Evolutionary conservation across 2,888 invertebrate genomes (phyloP).

Genomic region (Macrostomum cliftonense): DNA sequence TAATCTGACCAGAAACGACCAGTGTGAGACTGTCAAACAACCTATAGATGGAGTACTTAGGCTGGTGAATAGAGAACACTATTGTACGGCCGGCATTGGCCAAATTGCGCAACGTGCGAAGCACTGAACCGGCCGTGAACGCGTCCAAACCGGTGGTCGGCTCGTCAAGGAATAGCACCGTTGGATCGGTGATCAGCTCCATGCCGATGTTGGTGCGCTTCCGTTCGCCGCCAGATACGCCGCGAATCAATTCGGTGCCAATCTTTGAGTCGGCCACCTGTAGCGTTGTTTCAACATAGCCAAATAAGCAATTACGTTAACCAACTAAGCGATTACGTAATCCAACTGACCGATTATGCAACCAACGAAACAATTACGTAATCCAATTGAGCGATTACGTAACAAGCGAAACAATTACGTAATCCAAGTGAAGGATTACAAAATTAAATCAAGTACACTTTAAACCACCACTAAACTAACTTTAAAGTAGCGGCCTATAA

Average conservation of each 20-base stretch:
- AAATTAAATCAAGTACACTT: too few relatives aligned
- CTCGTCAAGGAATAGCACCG: conserved; percentile 36
- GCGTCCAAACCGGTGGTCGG: conserved; percentile 38
- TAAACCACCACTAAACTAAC: too few relatives aligned
- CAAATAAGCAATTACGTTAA: too few relatives aligned
- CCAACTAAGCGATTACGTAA: too few relatives aligned
- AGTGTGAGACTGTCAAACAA: conserved; percentile 31
- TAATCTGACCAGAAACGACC: conserved; percentile 24
- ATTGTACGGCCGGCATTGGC: conserved; percentile 29
- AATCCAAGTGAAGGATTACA: too few relatives aligned
- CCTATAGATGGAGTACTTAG: conserved; percentile 33
- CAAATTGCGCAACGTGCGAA: conserved; percentile 29
- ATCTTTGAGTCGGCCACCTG: conserved; percentile 3
- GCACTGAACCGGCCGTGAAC: conserved; percentile 34
- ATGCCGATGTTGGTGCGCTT: conserved; percentile 37
- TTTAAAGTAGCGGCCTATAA: too few relatives aligned
- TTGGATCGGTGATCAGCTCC: conserved; percentile 35
- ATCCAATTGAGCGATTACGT: too few relatives aligned
- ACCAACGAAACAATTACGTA: too few relatives aligned
- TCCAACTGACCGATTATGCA: too few relatives aligned
- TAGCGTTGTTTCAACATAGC: too few relatives aligned
- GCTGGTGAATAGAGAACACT: conserved; percentile 37
- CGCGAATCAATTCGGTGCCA: conserved; percentile 34
- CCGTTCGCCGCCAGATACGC: conserved; percentile 37
- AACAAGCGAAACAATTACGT: too few relatives aligned